These are phyloP conservation scores for Semotilus atromaculatus DNA, from an alignment of 2,797 vertebrate species.

Conservation along the genomic window DNA sequence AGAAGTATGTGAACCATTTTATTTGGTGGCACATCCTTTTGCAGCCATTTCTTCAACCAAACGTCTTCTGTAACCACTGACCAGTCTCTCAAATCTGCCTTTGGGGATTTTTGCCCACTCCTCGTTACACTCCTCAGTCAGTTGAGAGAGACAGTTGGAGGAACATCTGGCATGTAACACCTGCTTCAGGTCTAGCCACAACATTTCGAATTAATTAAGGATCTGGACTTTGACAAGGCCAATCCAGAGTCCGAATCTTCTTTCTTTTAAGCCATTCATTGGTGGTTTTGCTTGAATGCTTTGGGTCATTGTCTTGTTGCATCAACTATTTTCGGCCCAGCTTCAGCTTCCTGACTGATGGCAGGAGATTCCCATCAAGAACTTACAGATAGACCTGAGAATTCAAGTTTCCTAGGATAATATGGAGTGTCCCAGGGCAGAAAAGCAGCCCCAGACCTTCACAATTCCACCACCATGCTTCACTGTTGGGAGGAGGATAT, in stretches of 20 bases:
- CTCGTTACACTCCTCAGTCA: not conserved
- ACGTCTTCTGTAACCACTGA: not conserved
- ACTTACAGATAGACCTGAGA: conserved; percentile 7
- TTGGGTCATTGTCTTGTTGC: conserved; percentile 21
- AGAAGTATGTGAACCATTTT: not conserved
- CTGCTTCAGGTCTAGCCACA: not conserved
- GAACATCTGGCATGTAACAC: not conserved
- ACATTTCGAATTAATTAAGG: not conserved
- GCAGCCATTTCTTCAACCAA: not conserved
- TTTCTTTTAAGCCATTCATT: not conserved
- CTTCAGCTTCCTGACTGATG: conserved; percentile 19
- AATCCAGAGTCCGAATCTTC: not conserved
- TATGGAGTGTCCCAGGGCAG: conserved; percentile 2
- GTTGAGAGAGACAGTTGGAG: not conserved
- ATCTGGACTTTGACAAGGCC: not conserved
- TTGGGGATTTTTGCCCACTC: not conserved
- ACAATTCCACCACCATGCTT: not conserved
- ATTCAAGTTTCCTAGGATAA: conserved; percentile 4
- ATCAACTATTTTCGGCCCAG: conserved; percentile 14
- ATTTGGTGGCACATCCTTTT: not conserved
- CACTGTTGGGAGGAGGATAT: not conserved
- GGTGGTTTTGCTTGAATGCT: conserved; percentile 5
- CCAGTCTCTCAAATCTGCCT: not conserved
- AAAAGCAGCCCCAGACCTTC: not conserved
- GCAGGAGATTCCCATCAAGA: not conserved